A percentile compares a stretch with the other conserved stretches of the same genome.
phyloP scores from a whole-genome alignment of 1,140 invertebrate genomes.

The Nephila pilipes region DNA sequence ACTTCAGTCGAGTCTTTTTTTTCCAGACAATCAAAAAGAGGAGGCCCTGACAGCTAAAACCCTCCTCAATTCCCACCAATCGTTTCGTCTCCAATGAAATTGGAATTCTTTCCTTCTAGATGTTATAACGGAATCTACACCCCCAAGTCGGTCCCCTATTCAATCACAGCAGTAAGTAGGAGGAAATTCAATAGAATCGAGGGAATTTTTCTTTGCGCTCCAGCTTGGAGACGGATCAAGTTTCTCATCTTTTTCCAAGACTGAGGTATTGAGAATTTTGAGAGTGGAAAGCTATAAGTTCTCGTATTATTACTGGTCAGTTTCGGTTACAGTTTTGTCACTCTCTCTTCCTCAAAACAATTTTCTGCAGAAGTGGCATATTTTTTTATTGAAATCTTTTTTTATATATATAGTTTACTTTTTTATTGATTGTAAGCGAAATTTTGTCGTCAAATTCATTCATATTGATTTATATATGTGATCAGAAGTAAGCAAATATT shows the following conservation, averaged over 20 bases:
- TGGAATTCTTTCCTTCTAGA: constrained; percentile 63
- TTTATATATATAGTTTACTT: no score
- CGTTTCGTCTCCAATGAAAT: constrained; percentile 56
- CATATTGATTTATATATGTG: no score
- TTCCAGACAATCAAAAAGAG: constrained; percentile 41
- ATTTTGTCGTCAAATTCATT: no score
- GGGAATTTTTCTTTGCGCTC: constrained; percentile 35
- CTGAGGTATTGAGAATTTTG: constrained; percentile 11
- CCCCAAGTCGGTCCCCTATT: constrained; percentile 24
- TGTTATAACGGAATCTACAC: constrained; percentile 61
- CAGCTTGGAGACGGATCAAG: constrained; percentile 56
- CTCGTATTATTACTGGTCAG: constrained; percentile 26
- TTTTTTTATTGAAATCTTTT: background rate
- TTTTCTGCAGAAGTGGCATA: background rate
- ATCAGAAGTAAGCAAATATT: no score
- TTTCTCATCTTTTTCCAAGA: constrained; percentile 56
- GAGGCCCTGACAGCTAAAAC: constrained; percentile 39
- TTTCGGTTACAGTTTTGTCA: constrained; percentile 17
- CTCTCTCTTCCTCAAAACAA: background rate
- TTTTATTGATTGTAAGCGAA: no score
- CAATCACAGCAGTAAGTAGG: constrained; percentile 67
- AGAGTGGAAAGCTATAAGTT: constrained; percentile 19
- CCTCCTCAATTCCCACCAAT: constrained; percentile 11
- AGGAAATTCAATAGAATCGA: constrained; percentile 64
- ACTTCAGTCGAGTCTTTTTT: background rate